Evolutionary conservation across 2,113 vertebrate species (phyloP), one percentile per base, ranked within the genome.

Genomic region (Paramisgurnus dabryanus): DNA sequence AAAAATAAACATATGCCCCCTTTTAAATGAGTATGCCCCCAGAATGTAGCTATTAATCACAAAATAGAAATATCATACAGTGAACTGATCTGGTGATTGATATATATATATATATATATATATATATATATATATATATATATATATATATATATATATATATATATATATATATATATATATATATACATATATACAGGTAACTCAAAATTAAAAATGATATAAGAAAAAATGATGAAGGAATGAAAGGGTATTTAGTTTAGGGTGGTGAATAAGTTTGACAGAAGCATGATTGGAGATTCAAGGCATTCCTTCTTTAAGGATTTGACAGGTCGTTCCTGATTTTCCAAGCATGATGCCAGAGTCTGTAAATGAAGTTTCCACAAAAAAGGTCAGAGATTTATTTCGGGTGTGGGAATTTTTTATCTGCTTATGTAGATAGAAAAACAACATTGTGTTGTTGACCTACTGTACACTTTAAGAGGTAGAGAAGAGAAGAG

Each of bases 291-390:
- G 15, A 50, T 41, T 15, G 67, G 60, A 18, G 87, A 88, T 88
- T 89, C 79, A 65, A 84, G 87, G 72, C 41, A 80, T 73, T 88
- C 86, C 74, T 89, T 85, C 84, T 68, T 49, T 55, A 79, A 78
- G 86, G 82, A 86, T 88, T 83, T 58, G 77, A 87, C 84, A 86
- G 84, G 87, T 86, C 80, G 76, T 87, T 84, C 79, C 80, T 79
- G 76, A 85, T 84, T 90, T 91, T 91, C 89, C 86, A 88, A 89
- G 86, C 87, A 85, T 68, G 27, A 50, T 87, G 88, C 87, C 91
- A 89, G 83, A 70, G 85, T 75, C 83, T 87, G 86, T 80, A 83
- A 78, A 87, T 85, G 71, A 87, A 80, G 65, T 87, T 84, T 87
- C 2, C 17, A 58, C 17, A 58, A 58, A 58, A 72, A 58, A 39